Conservation (phyloP, 2,888 invertebrate species). For the Polylopha cassiicola region DNA sequence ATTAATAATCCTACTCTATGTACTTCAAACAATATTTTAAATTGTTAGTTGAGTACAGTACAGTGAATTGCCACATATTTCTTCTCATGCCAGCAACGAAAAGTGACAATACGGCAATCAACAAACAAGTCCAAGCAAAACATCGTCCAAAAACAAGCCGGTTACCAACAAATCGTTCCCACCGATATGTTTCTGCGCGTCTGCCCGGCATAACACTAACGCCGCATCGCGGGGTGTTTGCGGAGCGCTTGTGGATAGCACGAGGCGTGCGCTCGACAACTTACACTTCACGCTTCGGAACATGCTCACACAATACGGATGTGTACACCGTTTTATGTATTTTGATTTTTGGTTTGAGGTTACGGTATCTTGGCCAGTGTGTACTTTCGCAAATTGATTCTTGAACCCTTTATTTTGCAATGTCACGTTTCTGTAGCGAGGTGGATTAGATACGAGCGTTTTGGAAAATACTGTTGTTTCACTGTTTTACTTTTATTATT, state of each 20-base stretch:
- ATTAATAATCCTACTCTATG: no score
- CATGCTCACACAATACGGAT: conserved; percentile 5
- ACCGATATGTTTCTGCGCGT: conserved; percentile 14
- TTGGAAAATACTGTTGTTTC: no score
- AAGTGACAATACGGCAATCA: conserved; percentile 10
- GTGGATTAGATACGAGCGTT: conserved; percentile 9
- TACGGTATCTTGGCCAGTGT: conserved; percentile 15
- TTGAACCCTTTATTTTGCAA: conserved; percentile 21
- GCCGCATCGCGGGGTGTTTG: conserved; percentile 28
- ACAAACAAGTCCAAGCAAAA: conserved; percentile 12
- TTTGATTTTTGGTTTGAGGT: conserved; percentile 18
- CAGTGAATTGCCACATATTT: conserved; percentile 3
- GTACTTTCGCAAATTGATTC: conserved; percentile 17
- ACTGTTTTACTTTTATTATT: no score
- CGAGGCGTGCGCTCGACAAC: conserved; percentile 26
- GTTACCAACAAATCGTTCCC: conserved; percentile 17
- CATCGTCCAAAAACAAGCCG: conserved; percentile 9
- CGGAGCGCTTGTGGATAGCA: conserved; percentile 30
- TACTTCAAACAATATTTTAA: no score
- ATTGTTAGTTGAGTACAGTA: no score
- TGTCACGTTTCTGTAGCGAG: conserved; percentile 16
- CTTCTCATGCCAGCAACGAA: no score
- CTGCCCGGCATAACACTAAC: conserved; percentile 19
- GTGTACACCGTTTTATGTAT: conserved; percentile 8
- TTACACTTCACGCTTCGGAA: conserved; percentile 15